These are phyloP conservation scores for Unio pictorum DNA, from an alignment of 2,888 invertebrate genomes.

Conservation along the genomic window DNA sequence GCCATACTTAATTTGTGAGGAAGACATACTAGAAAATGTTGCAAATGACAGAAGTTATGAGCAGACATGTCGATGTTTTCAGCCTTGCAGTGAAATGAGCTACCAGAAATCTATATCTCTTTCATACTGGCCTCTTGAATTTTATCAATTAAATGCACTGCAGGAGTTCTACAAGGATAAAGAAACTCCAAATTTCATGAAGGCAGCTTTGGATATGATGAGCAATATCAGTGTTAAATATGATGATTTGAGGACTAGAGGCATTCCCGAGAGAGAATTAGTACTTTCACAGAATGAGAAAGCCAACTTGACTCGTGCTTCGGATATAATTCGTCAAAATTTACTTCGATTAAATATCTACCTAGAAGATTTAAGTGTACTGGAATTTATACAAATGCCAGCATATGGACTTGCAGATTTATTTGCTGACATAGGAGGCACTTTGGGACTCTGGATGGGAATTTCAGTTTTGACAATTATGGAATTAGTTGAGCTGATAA, in stretches of 20 bases:
- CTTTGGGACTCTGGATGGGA: slow-evolving; percentile 67
- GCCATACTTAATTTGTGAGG: slow-evolving; percentile 50
- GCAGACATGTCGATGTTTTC: slow-evolving; percentile 52
- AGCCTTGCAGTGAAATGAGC: slow-evolving; percentile 59
- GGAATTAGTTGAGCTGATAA: slow-evolving; percentile 61
- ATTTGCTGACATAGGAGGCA: slow-evolving; percentile 65
- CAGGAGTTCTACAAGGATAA: slow-evolving; percentile 43
- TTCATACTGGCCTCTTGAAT: slow-evolving; percentile 65
- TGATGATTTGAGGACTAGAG: slow-evolving; percentile 11
- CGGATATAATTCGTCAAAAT: slow-evolving; percentile 61
- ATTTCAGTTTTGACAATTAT: slow-evolving; percentile 64
- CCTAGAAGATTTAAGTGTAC: slow-evolving; percentile 63
- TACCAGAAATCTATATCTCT: slow-evolving; percentile 63
- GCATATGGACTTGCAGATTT: slow-evolving; percentile 62
- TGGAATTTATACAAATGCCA: slow-evolving; percentile 60
- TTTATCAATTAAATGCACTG: slow-evolving; percentile 58
- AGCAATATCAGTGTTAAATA: slow-evolving; percentile 23
- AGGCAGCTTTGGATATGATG: slow-evolving; percentile 52
- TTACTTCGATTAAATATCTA: slow-evolving; percentile 63
- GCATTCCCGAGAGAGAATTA: slow-evolving; percentile 13
- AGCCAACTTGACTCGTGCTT: slow-evolving; percentile 38
- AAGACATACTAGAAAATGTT: slow-evolving; percentile 44
- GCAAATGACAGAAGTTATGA: slow-evolving; percentile 62
- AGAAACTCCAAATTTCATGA: slow-evolving; percentile 52
- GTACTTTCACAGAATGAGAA: slow-evolving; percentile 28